These are phyloP conservation scores for Menura novaehollandiae DNA, from an alignment of 2,113 vertebrate species.

Conservation along the genomic window DNA sequence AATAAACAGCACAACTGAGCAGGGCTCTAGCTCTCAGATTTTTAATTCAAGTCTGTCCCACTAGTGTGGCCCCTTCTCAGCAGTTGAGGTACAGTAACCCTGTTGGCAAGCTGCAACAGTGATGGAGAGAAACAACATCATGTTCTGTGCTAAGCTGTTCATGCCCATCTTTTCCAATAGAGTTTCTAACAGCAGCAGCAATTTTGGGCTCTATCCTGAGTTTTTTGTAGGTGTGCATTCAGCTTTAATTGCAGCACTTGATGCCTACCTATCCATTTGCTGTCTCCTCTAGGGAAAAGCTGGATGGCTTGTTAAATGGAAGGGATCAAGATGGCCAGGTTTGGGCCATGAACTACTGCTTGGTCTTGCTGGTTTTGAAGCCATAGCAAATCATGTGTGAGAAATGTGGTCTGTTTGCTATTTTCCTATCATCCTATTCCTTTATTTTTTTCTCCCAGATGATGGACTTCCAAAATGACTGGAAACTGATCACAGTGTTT, in stretches of 20 bases:
- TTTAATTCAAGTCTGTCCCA: neutral
- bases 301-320: neutral
- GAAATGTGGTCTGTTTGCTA: neutral
- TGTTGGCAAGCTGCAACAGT: neutral
- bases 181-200: neutral
- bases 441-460: constrained; percentile 54
- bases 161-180: neutral
- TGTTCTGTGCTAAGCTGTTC: neutral
- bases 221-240: neutral
- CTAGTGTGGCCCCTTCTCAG: neutral
- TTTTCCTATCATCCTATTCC: neutral
- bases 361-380: neutral
- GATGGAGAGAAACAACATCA: neutral
- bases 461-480: constrained; percentile 85
- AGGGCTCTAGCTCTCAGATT: neutral
- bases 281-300: neutral
- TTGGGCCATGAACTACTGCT: neutral
- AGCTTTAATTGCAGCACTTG: neutral
- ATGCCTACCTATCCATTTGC: neutral
- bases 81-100: neutral
- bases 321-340: neutral
- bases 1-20: neutral
- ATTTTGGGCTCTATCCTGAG: neutral
- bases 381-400: neutral
- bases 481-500: constrained; percentile 92